Percentiles rank a stretch among this genome's conserved stretches.
phyloP scores from a whole-genome alignment of 2,113 vertebrate species.

The Lonchura striata region DNA sequence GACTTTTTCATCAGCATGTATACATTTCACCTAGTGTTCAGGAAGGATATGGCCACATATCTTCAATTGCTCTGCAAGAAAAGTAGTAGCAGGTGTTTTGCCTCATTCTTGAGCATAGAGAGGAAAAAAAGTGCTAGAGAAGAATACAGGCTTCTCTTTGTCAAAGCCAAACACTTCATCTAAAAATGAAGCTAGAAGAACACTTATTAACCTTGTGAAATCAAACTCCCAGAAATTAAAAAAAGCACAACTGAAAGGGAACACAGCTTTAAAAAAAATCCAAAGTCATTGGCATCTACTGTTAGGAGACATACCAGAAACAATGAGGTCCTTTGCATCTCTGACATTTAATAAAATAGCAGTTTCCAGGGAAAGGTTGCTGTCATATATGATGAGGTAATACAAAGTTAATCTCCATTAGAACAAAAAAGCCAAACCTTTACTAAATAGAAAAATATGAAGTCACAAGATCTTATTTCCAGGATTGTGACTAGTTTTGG shows the following conservation, averaged over 20 bases:
- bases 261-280: not conserved
- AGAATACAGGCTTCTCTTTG: constrained; percentile 9
- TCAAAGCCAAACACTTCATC: constrained; percentile 48
- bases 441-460: constrained; percentile 28
- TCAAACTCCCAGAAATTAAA: not conserved
- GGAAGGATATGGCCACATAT: not conserved
- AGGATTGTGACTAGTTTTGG: constrained; percentile 14
- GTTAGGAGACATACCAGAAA: not conserved
- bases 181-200: not conserved
- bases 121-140: not conserved
- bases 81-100: constrained; percentile 31
- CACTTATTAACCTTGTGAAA: not conserved
- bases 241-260: not conserved
- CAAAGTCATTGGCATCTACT: not conserved
- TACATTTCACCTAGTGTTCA: not conserved
- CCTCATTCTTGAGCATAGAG: not conserved
- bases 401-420: not conserved
- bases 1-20: not conserved
- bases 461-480: constrained; percentile 37
- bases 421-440: not conserved
- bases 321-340: not conserved
- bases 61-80: not conserved
- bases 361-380: not conserved
- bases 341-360: not conserved
- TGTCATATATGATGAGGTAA: not conserved